A percentile compares a stretch with the other conserved stretches of the same genome.
Conservation (phyloP, 1,140 invertebrate species). For the Myzus persicae region DNA sequence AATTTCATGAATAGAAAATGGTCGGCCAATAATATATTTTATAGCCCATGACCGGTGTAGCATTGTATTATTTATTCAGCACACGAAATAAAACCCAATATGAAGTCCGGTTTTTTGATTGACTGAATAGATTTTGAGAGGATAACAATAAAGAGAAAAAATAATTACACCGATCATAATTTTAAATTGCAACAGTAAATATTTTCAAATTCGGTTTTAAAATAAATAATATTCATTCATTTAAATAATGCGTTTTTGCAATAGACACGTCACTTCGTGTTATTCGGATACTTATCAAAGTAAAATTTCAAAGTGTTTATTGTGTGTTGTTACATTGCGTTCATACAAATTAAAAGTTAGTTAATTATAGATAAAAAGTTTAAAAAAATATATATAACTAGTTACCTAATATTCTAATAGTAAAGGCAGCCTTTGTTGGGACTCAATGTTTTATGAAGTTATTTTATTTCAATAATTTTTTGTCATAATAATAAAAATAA, state of each 20-base stretch:
- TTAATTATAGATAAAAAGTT: neutral
- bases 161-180: neutral
- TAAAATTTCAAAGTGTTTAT: neutral
- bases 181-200: conserved; percentile 4
- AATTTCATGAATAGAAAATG: conserved; percentile 13
- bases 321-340: neutral
- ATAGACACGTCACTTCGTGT: neutral
- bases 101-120: neutral
- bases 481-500: too few species aligned
- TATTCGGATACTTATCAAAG: neutral
- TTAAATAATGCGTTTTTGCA: neutral
- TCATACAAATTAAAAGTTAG: neutral
- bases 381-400: neutral
- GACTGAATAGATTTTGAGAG: neutral
- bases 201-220: neutral
- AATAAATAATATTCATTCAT: neutral
- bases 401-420: neutral
- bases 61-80: neutral
- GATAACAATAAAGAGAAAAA: neutral
- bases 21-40: neutral
- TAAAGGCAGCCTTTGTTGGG: neutral
- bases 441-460: neutral
- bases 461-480: too few species aligned
- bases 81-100: neutral
- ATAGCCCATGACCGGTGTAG: neutral